These are phyloP conservation scores for Rhamphomyia laevipes DNA, from an alignment of 2,888 invertebrate genomes.

Conservation along the genomic window DNA sequence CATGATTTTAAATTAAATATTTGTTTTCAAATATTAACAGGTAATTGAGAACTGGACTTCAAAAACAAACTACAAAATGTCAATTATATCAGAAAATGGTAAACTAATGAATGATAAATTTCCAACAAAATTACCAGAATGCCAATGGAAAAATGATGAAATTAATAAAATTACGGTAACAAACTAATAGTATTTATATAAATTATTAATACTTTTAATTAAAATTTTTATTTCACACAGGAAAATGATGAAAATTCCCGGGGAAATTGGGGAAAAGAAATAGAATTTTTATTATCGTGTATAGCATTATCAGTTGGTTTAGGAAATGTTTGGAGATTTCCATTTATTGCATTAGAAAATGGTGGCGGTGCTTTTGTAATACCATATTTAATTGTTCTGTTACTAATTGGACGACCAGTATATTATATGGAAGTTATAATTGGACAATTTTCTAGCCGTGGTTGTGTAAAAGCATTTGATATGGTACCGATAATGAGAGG, in stretches of 20 bases:
- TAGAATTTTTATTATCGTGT: constrained; percentile 53
- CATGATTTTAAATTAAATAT: no score
- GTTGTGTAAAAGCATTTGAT: constrained; percentile 53
- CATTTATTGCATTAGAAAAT: constrained; percentile 51
- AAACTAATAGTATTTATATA: neutral
- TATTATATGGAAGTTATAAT: constrained; percentile 61
- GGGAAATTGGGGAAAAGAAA: constrained; percentile 46
- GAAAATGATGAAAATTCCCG: constrained; percentile 15
- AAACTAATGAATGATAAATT: neutral
- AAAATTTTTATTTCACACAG: neutral
- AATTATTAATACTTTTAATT: neutral
- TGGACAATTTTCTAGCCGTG: constrained; percentile 60
- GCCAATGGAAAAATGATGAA: no score
- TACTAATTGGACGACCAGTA: constrained; percentile 52
- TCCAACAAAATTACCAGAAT: no score
- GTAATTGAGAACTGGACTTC: no score
- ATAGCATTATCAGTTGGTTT: constrained; percentile 48
- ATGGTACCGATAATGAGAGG: constrained; percentile 58
- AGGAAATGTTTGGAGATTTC: constrained; percentile 57
- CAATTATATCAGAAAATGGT: neutral
- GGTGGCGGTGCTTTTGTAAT: constrained; percentile 57
- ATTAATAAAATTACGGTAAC: no score
- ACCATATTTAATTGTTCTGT: constrained; percentile 50
- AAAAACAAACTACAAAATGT: no score
- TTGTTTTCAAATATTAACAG: no score